Base-by-base conservation (phyloP, 2,888 invertebrate species). In the Ormia ochracea region DNA sequence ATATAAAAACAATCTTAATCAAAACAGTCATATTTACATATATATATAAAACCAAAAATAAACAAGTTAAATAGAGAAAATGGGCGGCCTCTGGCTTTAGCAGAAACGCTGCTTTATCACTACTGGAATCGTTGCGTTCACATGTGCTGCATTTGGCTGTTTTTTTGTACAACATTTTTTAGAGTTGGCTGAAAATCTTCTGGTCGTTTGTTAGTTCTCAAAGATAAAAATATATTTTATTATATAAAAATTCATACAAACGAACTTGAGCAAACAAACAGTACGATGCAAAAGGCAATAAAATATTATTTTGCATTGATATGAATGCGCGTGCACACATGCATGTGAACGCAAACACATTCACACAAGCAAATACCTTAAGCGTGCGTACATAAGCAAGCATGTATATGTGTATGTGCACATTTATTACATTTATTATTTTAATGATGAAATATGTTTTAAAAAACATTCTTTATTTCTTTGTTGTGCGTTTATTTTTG, bases 381-480 rank as follows among this genome's bases (percentile, higher is more conserved):
- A 50, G 19, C n/a, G 50, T 28, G 10, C 12, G 4, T 45, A 21
- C 10, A 21, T 12, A 17, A 36, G 9, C 19, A 19, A 10, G 31
- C 38, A 10, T 61, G 19, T 52, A 7, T 70, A 19, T 10, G 6
- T 38, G 19, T 50, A 17, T 52, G 23, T 54, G n/a, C 9, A n/a
- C 26, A 33, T 36, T 50, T 63, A 59, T 61, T 50, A 50, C 41
- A 63, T 72, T 54, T 87, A 86, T 87, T 87, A 87, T 87, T 88
- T 87, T 88, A 87, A 87, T 87, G 88, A 87, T 87, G 88, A 87
- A 87, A 88, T 87, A 87, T 87, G 88, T 87, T 88, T n/a, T n/a
- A n/a, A n/a, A 84, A 85, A 87, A 87, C 84, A 38, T 41, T 58
- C 12, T 66, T 38, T 56, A 17, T 38, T 56, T 52, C 38, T 58